Conservation (phyloP, 1,140 invertebrate species). For the Andricus grossulariae region DNA sequence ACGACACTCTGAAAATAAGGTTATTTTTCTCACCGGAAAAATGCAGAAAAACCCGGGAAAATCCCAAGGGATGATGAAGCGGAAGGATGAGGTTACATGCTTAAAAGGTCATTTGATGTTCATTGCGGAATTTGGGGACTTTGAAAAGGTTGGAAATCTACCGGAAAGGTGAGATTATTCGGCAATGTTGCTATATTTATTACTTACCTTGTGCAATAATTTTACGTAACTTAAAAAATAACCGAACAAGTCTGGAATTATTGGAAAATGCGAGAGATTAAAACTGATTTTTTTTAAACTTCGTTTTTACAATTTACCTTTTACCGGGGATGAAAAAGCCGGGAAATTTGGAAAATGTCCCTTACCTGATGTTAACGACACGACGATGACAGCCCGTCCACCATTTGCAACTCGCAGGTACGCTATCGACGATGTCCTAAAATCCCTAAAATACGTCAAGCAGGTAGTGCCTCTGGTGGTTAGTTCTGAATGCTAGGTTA, state of each 20-base stretch:
- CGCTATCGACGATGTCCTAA: constrained; percentile 51
- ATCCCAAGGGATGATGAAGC: neutral
- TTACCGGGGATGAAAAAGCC: neutral
- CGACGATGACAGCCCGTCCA: constrained; percentile 67
- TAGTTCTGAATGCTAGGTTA: neutral
- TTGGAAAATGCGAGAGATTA: neutral
- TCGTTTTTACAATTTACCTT: neutral
- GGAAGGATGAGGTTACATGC: neutral
- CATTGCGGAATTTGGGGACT: neutral
- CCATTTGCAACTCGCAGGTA: constrained; percentile 68
- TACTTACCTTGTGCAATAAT: constrained; percentile 60
- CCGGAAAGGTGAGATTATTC: constrained; percentile 13
- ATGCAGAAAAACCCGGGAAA: neutral
- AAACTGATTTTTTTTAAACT: neutral
- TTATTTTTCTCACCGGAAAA: constrained; percentile 39
- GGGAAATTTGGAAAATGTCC: constrained; percentile 38
- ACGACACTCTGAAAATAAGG: constrained; percentile 47
- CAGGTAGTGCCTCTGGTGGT: constrained; percentile 48
- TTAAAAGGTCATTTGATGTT: neutral
- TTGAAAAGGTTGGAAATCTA: constrained; percentile 29
- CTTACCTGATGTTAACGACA: constrained; percentile 71
- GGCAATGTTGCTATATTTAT: constrained; percentile 48
- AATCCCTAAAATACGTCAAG: constrained; percentile 60
- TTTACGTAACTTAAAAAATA: constrained; percentile 60
- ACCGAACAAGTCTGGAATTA: neutral